Conservation (phyloP, 2,113 vertebrate species). For the Clarias batrachus region DNA sequence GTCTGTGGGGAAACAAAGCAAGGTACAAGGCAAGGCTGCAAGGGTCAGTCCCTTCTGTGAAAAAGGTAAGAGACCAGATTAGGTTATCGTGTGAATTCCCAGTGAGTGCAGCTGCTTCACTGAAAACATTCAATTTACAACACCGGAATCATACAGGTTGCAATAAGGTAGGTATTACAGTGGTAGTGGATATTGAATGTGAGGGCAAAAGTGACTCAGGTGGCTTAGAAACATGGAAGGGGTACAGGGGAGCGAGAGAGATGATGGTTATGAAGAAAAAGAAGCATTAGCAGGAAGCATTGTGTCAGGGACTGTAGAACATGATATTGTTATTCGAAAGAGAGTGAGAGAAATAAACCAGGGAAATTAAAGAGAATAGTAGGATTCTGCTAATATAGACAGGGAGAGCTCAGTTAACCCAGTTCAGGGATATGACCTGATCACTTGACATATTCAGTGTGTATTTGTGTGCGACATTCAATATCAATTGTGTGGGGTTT, state of each 20-base stretch:
- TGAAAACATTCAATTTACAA: constrained; percentile 43
- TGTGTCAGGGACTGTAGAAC: neutral
- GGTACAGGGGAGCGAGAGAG: neutral
- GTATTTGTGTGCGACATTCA: neutral
- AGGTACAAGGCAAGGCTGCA: neutral
- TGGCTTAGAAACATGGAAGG: constrained; percentile 8
- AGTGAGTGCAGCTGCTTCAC: constrained; percentile 9
- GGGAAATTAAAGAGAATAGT: neutral
- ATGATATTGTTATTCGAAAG: neutral
- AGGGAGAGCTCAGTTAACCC: neutral
- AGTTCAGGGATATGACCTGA: neutral
- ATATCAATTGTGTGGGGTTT: neutral
- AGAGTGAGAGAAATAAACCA: neutral
- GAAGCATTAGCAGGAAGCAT: constrained; percentile 6
- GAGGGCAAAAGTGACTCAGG: constrained; percentile 13
- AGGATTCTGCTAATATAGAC: neutral
- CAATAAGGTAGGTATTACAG: constrained; percentile 32
- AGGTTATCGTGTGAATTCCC: neutral
- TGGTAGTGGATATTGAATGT: constrained; percentile 28
- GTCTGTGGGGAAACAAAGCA: no score
- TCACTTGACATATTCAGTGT: neutral
- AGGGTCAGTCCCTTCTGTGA: neutral
- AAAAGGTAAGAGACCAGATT: constrained; percentile 23
- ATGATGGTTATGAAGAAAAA: constrained; percentile 9
- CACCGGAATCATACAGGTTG: neutral